Conservation (phyloP, 2,797 vertebrate genomes). For the Xerus rutilus region DNA sequence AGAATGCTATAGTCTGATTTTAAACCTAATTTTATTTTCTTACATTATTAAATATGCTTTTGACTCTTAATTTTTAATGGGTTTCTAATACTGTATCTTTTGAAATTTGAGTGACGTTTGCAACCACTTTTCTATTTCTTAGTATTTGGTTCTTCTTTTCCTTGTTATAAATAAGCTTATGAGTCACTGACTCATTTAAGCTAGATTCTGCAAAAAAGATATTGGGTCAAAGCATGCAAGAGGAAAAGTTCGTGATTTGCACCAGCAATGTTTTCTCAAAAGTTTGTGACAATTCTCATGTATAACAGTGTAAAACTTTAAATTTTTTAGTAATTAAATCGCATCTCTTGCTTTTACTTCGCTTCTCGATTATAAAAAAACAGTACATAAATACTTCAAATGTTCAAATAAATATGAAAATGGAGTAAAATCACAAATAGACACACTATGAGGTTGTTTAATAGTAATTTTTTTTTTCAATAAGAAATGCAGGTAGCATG, state of each 20-base stretch:
- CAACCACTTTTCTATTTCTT: background rate
- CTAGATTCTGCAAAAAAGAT: background rate
- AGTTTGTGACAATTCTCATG: background rate
- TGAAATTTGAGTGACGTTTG: background rate
- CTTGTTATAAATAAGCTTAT: conserved; percentile 21
- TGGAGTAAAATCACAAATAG: background rate
- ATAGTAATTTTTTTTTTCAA: conserved; percentile 3
- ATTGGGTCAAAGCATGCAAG: background rate
- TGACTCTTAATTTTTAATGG: background rate
- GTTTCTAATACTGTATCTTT: background rate
- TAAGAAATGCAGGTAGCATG: conserved; percentile 1
- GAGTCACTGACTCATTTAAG: background rate
- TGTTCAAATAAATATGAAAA: conserved; percentile 32
- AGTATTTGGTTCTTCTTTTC: background rate
- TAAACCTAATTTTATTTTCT: conserved; percentile 1
- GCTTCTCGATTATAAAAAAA: background rate
- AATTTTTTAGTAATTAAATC: background rate
- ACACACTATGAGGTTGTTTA: background rate
- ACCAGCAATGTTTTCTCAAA: background rate
- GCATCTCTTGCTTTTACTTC: background rate
- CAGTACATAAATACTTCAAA: background rate
- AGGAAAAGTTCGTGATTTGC: background rate
- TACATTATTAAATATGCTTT: conserved; percentile 6
- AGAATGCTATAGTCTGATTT: conserved; percentile 32
- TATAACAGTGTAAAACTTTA: background rate